A percentile compares a stretch with the other conserved stretches of the same genome.
phyloP scores from a whole-genome alignment of 2,888 invertebrate species.

The Kryphioiulus occultus region DNA sequence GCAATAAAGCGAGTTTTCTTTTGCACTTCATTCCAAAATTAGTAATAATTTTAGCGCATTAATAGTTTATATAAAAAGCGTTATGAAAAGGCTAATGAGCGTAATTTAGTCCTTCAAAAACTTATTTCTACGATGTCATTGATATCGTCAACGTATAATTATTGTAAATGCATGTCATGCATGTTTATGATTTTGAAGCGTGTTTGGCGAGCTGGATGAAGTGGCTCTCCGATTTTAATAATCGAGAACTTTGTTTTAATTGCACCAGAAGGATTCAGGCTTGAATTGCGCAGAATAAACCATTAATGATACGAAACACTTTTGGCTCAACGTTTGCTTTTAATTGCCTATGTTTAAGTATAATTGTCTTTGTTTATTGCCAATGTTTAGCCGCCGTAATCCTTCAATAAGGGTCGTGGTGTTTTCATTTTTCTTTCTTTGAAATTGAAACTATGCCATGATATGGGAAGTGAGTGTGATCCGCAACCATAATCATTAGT shows the following conservation, averaged over 20 bases:
- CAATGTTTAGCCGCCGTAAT: neutral
- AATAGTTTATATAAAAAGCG: neutral
- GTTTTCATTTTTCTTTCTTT: neutral
- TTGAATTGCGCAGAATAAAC: neutral
- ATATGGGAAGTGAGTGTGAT: neutral
- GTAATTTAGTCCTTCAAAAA: neutral
- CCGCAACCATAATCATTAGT: neutral
- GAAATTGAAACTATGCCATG: neutral
- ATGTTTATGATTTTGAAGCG: neutral
- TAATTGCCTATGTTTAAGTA: slow-evolving; percentile 15
- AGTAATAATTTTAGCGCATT: neutral
- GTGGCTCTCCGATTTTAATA: slow-evolving; percentile 11
- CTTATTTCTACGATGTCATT: neutral
- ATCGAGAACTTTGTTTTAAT: neutral
- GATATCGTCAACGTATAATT: slow-evolving; percentile 23
- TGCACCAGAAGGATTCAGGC: neutral
- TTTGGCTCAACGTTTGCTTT: neutral
- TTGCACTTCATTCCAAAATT: neutral
- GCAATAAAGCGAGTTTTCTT: neutral
- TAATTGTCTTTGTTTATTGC: neutral
- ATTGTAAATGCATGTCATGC: slow-evolving; percentile 1
- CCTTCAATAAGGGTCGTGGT: neutral
- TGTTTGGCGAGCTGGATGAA: neutral
- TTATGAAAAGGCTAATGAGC: neutral
- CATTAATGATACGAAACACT: slow-evolving; percentile 7